A percentile compares a stretch with the other conserved stretches of the same genome.
Conservation (phyloP, 2,113 vertebrate species). For the Miniopterus natalensis region DNA sequence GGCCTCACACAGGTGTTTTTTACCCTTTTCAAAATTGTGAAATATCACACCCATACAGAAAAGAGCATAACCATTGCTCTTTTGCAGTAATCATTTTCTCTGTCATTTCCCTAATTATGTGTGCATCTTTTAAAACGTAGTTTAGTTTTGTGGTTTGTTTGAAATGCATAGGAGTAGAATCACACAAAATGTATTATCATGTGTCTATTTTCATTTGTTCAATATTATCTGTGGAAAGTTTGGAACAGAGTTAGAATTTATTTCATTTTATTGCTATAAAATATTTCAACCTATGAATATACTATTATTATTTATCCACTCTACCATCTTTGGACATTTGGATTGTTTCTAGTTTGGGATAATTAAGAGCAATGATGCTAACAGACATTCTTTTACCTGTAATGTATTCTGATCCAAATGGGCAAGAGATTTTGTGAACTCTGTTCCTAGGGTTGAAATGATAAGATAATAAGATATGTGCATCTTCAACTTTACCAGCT, state of each 20-base stretch:
- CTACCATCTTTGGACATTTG: background rate
- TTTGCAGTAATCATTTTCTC: background rate
- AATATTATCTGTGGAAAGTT: background rate
- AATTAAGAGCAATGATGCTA: constrained; percentile 18
- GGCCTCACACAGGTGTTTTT: background rate
- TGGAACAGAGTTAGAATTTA: background rate
- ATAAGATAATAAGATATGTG: background rate
- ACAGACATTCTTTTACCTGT: constrained; percentile 7
- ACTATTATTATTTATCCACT: background rate
- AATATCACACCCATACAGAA: background rate
- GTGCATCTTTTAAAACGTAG: background rate
- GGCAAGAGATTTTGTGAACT: background rate
- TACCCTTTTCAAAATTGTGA: background rate
- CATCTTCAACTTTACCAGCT: constrained; percentile 5
- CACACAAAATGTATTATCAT: background rate
- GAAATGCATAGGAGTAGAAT: background rate
- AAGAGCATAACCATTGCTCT: background rate
- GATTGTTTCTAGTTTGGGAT: constrained; percentile 3
- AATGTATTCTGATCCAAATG: background rate
- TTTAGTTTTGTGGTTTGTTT: background rate
- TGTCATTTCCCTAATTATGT: background rate
- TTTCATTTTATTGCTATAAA: constrained; percentile 42
- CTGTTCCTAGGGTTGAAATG: background rate
- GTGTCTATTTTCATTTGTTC: constrained; percentile 9
- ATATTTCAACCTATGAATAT: background rate